Conservation (phyloP, 2,113 vertebrate genomes). For the Oncorhynchus keta region DNA sequence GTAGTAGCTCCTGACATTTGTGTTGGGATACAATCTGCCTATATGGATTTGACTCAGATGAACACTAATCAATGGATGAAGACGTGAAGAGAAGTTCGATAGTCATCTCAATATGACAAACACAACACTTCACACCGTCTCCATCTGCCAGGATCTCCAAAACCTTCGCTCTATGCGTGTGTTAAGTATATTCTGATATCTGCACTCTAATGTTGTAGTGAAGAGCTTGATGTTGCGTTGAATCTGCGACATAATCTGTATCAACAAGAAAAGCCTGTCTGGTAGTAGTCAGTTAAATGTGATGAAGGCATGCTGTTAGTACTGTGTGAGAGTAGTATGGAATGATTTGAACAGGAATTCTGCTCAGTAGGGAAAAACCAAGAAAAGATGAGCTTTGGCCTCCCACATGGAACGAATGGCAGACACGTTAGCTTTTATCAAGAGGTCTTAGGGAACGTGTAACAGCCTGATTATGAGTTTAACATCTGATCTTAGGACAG, state of each 20-base stretch:
- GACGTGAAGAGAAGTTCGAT: not conserved
- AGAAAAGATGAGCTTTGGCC: not conserved
- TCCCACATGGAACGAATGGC: not conserved
- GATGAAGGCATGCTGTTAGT: conserved; percentile 39
- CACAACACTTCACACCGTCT: conserved; percentile 32
- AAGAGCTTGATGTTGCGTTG: conserved; percentile 10
- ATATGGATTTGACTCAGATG: conserved; percentile 15
- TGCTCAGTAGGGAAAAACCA: not conserved
- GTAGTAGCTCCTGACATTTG: conserved; percentile 5
- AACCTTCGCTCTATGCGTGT: conserved; percentile 49
- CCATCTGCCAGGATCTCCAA: conserved; percentile 47
- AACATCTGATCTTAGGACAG: not conserved
- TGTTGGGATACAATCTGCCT: conserved; percentile 13
- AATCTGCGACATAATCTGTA: conserved; percentile 4
- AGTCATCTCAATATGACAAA: conserved; percentile 31
- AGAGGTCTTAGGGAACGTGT: not conserved
- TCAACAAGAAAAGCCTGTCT: too few relatives aligned
- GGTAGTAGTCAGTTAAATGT: conserved; percentile 34
- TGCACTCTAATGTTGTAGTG: conserved; percentile 12
- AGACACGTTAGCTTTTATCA: not conserved
- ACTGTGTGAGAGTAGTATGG: conserved; percentile 19
- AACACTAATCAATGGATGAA: not conserved
- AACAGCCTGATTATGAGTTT: not conserved
- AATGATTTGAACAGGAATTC: conserved; percentile 32
- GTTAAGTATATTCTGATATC: conserved; percentile 29